Conservation (phyloP, 2,888 invertebrate genomes). For the Lepetodrilus schrolli region DNA sequence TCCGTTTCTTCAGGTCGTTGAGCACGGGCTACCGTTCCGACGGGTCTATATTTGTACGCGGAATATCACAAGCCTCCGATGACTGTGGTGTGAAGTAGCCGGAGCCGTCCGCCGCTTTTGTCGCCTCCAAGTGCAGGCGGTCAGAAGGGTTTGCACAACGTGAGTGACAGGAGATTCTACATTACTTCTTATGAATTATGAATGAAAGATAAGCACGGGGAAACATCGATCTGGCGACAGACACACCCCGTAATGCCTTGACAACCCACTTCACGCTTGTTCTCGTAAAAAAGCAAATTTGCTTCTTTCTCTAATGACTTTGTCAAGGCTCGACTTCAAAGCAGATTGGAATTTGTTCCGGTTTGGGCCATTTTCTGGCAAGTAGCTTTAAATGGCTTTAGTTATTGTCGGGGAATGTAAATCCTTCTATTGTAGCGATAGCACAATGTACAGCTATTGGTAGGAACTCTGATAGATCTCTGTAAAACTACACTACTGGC, state of each 20-base stretch:
- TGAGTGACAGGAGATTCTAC: not conserved
- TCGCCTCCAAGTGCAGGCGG: not conserved
- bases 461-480: too few relatives aligned
- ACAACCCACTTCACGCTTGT: conserved; percentile 21
- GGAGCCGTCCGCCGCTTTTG: not conserved
- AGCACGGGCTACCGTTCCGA: not conserved
- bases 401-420: not conserved
- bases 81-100: not conserved
- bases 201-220: conserved; percentile 28
- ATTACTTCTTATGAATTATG: conserved; percentile 30
- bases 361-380: not conserved
- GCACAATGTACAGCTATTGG: too few relatives aligned
- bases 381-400: not conserved
- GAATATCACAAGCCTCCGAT: not conserved
- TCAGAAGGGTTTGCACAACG: conserved; percentile 13
- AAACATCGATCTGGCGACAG: not conserved
- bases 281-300: conserved; percentile 31
- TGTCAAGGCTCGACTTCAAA: conserved; percentile 22
- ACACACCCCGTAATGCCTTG: not conserved
- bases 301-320: conserved; percentile 29
- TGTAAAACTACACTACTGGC: too few relatives aligned
- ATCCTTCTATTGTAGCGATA: not conserved
- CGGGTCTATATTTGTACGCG: conserved; percentile 9
- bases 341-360: not conserved
- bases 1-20: not conserved